Conservation (phyloP, 2,113 vertebrate species). For the Uropsilus gracilis region DNA sequence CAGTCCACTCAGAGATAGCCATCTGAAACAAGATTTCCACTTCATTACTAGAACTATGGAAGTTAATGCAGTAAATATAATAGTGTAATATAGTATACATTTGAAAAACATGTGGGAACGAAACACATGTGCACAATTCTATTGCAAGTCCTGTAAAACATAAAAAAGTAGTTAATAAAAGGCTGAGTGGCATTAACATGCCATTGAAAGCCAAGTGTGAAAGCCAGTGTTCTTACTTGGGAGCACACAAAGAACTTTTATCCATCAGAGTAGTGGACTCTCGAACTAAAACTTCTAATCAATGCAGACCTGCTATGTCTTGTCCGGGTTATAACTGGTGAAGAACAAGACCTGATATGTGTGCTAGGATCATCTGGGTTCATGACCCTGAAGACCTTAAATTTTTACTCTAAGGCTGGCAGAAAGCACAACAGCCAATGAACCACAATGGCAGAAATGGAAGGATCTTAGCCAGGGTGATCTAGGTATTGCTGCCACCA, state of each 20-base stretch:
- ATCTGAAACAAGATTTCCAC: neutral
- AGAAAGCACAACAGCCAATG: no score
- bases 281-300: neutral
- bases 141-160: neutral
- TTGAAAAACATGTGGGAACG: neutral
- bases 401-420: no score
- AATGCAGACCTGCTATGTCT: neutral
- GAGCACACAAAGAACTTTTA: neutral
- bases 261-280: neutral
- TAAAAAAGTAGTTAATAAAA: neutral
- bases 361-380: neutral
- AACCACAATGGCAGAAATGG: no score
- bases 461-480: neutral
- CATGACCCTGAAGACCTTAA: neutral
- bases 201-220: neutral
- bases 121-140: neutral
- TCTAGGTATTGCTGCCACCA: slow-evolving; percentile 7
- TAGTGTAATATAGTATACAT: neutral
- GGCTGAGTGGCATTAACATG: neutral
- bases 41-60: neutral
- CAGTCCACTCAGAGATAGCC: neutral
- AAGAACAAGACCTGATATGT: neutral
- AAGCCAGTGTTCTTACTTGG: neutral
- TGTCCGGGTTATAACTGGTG: neutral
- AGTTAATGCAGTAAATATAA: neutral